These are phyloP conservation scores for Erythrolamprus reginae DNA, from an alignment of 2,113 vertebrate species.

Conservation along the genomic window DNA sequence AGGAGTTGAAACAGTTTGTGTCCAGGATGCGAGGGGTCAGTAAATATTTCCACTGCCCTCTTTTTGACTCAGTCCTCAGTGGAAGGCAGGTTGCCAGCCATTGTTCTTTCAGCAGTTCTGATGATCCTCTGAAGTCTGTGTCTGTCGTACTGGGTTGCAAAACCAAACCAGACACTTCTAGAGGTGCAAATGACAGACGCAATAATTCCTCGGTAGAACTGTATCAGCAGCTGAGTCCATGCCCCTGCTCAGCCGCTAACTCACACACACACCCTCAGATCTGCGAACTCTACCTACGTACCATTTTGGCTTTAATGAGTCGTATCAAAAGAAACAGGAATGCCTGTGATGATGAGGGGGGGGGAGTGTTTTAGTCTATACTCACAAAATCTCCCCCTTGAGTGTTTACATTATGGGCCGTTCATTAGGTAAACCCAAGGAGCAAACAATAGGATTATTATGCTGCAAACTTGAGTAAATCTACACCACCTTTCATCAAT, in stretches of 20 bases:
- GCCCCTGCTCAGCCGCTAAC: constrained; percentile 35
- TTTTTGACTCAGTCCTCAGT: too few species aligned
- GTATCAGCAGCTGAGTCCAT: too few species aligned
- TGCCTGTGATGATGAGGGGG: constrained; percentile 46
- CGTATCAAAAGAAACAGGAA: constrained; percentile 56
- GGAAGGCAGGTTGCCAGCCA: too few species aligned
- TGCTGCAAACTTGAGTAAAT: constrained; percentile 59
- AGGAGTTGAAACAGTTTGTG: too few species aligned
- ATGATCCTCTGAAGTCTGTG: too few species aligned
- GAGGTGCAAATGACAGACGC: too few species aligned
- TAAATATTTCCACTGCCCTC: too few species aligned
- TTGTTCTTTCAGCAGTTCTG: too few species aligned
- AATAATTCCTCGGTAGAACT: too few species aligned
- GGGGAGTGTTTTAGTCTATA: constrained; percentile 38
- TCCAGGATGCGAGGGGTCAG: too few species aligned
- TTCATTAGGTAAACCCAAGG: constrained; percentile 38
- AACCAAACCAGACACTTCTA: too few species aligned
- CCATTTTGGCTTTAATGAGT: constrained; percentile 50
- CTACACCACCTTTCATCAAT: constrained; percentile 55
- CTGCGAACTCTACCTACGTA: constrained; percentile 43
- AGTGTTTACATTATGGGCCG: constrained; percentile 54
- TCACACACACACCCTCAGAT: constrained; percentile 32
- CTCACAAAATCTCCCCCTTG: constrained; percentile 29
- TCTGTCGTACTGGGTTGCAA: too few species aligned
- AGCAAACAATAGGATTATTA: constrained; percentile 58